Base-by-base conservation (phyloP, 2,888 invertebrate genomes). In the Celastrina argiolus region DNA sequence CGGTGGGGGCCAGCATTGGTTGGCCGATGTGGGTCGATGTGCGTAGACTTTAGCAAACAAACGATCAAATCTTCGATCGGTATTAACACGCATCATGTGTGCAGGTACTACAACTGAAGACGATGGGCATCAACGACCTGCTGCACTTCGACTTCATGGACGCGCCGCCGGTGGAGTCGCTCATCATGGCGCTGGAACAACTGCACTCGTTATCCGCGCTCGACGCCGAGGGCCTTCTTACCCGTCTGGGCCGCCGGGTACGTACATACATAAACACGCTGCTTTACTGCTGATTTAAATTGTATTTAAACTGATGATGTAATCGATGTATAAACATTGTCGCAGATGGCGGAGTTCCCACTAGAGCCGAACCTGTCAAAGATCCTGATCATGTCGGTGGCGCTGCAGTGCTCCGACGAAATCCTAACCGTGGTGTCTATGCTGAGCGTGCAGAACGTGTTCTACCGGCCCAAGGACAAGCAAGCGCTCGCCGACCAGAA, bases 141-240 rank as follows among this genome's bases (percentile, higher is more conserved):
- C 88, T 99, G 26, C 97, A 98, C 82, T 99, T 99, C 84, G 99
- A 99, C 91, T 99, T 99, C 91, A 99, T 99, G 99, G 99, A 99
- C 85, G 97, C 99, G 0, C 99, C 99, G 28, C 99, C 99, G 0
- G 97, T 98, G 22, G 98, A 99, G 89, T 97, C 98, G 0, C 93
- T 99, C 73, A 97, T 99, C 69, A 98, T 98, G 95, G 99, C 99
- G 16, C 91, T 99, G 74, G 99, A 99, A 79, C 98, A 98, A 75
- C 91, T 99, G 71, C 99, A 99, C 85, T 99, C 98, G 5, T 92
- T 99, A 2, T 98, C 98, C 42, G 99, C 99, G 0, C 92, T 99
- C 12, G 99, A 99, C 81, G 97, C 98, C 70, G 97, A 98, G 84
- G 98, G 99, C 12, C 89, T 97, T 56, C 88, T 97, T 12, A 97